Base-by-base conservation (phyloP, 2,797 vertebrate species). In the Notolepis coatsorum region DNA sequence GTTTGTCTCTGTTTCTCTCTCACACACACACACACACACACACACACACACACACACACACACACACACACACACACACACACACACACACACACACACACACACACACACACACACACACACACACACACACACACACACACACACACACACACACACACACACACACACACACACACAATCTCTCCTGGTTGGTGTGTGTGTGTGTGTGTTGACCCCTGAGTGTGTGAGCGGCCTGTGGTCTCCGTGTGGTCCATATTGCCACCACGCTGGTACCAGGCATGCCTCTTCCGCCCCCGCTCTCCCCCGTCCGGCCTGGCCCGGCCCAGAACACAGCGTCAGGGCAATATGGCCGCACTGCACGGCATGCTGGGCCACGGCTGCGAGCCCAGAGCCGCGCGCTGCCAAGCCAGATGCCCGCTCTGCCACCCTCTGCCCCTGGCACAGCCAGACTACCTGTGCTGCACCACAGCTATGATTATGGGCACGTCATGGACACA, bases 171-270 rank as follows among this genome's bases (percentile, higher is more conserved):
- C 20, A 15, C n/a, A n/a, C n/a, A n/a, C n/a, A n/a, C n/a, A n/a
- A n/a, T n/a, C n/a, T n/a, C n/a, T n/a, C n/a, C 27, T n/a, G 17
- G 43, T 61, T 60, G 4, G 2, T 73, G 61, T 5, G 5, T 71
- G 65, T 73, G 31, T 43, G 60, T 76, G 74, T 80, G 80, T 59
- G 72, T 79, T 84, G 81, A 88, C 81, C 80, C 30, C 25, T 57
- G 64, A 18, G 23, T 48, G 38, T 39, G 31, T 30, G 27, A 41
- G 41, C 38, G 30, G 61, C 69, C 81, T 61, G 81, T 84, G 75
- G 86, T 74, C 75, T 82, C 77, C 65, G 64, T 84, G 82, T 77
- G 80, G 74, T 86, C 89, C 88, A 90, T 87, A 89, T 86, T 89
- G 85, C 81, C 78, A 68, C 72, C 88, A 82, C 69, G 84, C 86